Conservation (phyloP, 2,888 invertebrate genomes). For the Pseudoips prasinana region DNA sequence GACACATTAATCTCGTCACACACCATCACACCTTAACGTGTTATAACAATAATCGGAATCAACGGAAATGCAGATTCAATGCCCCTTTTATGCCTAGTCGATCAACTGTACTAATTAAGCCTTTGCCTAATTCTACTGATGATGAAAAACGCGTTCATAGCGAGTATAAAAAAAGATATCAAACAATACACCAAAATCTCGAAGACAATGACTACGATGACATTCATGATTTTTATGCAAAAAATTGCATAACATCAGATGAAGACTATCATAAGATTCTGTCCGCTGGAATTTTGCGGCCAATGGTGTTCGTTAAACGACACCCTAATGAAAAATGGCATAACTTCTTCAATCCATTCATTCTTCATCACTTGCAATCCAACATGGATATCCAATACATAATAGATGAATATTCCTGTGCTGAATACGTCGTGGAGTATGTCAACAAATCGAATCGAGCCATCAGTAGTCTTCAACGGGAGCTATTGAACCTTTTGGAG, state of each 20-base stretch:
- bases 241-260: constrained; percentile 35
- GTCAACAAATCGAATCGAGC: constrained; percentile 51
- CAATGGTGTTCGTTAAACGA: constrained; percentile 39
- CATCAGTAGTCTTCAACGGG: constrained; percentile 40
- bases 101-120: no score
- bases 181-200: no score
- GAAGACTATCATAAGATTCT: constrained; percentile 37
- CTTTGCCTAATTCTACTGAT: no score
- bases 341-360: constrained; percentile 48
- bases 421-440: constrained; percentile 47
- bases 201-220: no score
- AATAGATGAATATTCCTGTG: constrained; percentile 40
- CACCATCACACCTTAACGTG: no score
- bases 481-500: constrained; percentile 38
- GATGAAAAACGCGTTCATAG: no score
- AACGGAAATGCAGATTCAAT: no score
- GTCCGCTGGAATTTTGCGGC: constrained; percentile 37
- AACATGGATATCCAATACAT: constrained; percentile 42
- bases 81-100: no score
- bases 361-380: constrained; percentile 37
- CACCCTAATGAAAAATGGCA: constrained; percentile 43
- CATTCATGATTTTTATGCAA: constrained; percentile 40
- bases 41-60: no score
- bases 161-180: no score
- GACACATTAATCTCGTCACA: no score